Evolutionary conservation across 2,797 vertebrate species (phyloP).

Genomic region (Syngnathus acus): DNA sequence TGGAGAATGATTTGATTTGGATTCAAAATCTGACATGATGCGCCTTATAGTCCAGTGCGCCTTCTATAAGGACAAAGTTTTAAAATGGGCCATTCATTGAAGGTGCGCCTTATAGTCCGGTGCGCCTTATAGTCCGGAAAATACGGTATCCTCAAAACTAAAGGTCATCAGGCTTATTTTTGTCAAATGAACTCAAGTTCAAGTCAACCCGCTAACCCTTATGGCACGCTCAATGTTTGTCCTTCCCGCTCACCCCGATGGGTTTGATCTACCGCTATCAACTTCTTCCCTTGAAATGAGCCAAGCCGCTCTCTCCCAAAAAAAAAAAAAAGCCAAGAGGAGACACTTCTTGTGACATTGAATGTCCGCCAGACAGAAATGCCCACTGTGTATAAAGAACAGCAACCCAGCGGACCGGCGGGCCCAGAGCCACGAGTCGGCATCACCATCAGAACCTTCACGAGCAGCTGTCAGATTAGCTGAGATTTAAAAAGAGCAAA

Average conservation of each 20-base stretch:
- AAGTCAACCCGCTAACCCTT: slow-evolving; percentile 7
- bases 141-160: neutral
- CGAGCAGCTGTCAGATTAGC: slow-evolving; percentile 58
- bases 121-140: too few species aligned
- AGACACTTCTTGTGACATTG: slow-evolving; percentile 34
- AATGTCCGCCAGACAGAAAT: slow-evolving; percentile 36
- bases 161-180: slow-evolving; percentile 9
- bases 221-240: slow-evolving; percentile 9
- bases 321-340: slow-evolving; percentile 17
- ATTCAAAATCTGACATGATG: too few species aligned
- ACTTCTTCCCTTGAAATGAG: slow-evolving; percentile 17
- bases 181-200: slow-evolving; percentile 7
- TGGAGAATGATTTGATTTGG: too few species aligned
- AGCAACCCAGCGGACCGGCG: slow-evolving; percentile 20
- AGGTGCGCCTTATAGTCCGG: too few species aligned
- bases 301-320: neutral
- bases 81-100: too few species aligned
- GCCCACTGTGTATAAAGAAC: slow-evolving; percentile 30
- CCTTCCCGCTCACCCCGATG: slow-evolving; percentile 15
- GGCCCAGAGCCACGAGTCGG: slow-evolving; percentile 9
- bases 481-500: slow-evolving; percentile 47
- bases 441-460: slow-evolving; percentile 24
- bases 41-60: too few species aligned
- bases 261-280: slow-evolving; percentile 16
- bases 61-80: too few species aligned